Base-by-base conservation (phyloP, 2,888 invertebrate genomes). In the Eretmocerus hayati region DNA sequence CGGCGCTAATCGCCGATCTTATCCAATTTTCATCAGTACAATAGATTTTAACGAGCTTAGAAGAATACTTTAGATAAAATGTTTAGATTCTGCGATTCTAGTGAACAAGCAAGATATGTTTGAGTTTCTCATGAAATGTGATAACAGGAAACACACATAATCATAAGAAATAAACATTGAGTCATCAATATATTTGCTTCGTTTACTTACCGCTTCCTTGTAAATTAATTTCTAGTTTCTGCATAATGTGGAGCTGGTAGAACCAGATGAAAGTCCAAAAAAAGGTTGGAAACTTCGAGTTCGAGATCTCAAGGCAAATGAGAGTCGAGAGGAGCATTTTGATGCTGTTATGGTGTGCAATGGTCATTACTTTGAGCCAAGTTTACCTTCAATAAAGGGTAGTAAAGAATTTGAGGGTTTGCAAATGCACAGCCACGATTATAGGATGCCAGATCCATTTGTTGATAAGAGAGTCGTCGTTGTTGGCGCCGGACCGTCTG, bases 351-450 rank as follows among this genome's bases (percentile, higher is more conserved):
- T 73, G 68, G 64, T 72, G 8, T 73, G 73, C 58, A 73, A 72
- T 48, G 73, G 74, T 2, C 80, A 79, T 63, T 80, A 78, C 58
- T 73, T 75, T 35, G 67, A 73, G 16, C 78, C 79, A 0, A 60
- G 65, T 32, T 46, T 70, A 9, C 79, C 80, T 1, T 55, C 60
- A 3, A 62, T 79, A 30, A 62, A 66, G 42, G 77, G 77, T 4
- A 37, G 15, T 1, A 67, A 73, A 0, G 45, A 57, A 5, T 77
- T 75, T 59, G 53, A 59, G 43, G 72, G 72, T 16, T 50, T 56
- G 22, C 66, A 67, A 52, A 50, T 70, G 16, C 72, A 73, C 56
- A 72, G 72, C 50, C 73, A 73, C 53, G 72, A 73, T 59, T 73
- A 73, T 49, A 62, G 72, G 16, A 53, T 61, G 6, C 67, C 73